phyloP scores from a whole-genome alignment of 2,888 invertebrate genomes.

The Trissolcus brochymenae region DNA sequence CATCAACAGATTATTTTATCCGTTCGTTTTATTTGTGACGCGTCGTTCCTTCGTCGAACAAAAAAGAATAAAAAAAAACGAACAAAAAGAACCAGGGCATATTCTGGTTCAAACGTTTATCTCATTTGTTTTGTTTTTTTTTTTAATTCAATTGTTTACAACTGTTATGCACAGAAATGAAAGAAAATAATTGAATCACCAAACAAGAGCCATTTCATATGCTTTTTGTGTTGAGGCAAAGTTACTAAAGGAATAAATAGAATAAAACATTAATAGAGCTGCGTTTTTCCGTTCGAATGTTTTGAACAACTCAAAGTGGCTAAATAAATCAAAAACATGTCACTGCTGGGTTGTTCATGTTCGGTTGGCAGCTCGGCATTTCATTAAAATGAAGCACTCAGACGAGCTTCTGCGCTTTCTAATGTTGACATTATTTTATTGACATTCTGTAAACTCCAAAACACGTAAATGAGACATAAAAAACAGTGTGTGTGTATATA shows the following conservation, averaged over 20 bases:
- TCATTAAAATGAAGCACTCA: conserved; percentile 46
- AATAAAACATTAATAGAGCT: background rate
- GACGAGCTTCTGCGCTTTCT: conserved; percentile 37
- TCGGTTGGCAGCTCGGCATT: conserved; percentile 20
- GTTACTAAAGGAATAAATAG: too few species aligned
- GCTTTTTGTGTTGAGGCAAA: too few species aligned
- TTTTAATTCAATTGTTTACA: background rate
- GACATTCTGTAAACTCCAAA: conserved; percentile 44
- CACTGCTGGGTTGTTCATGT: conserved; percentile 16
- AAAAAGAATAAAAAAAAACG: background rate
- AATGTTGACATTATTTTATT: conserved; percentile 49
- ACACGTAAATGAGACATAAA: conserved; percentile 42
- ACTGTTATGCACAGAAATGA: background rate
- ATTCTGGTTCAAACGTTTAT: background rate
- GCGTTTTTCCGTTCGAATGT: background rate
- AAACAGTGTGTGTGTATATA: conserved; percentile 23
- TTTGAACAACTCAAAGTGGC: conserved; percentile 4
- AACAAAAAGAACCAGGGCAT: too few species aligned
- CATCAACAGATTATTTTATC: conserved; percentile 12
- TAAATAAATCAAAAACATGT: conserved; percentile 21
- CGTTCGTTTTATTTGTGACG: conserved; percentile 10
- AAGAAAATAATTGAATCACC: too few species aligned
- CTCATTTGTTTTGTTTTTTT: background rate
- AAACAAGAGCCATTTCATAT: too few species aligned
- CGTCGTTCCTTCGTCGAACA: conserved; percentile 4